Conservation (phyloP, 2,113 vertebrate species). For the Clupea harengus region DNA sequence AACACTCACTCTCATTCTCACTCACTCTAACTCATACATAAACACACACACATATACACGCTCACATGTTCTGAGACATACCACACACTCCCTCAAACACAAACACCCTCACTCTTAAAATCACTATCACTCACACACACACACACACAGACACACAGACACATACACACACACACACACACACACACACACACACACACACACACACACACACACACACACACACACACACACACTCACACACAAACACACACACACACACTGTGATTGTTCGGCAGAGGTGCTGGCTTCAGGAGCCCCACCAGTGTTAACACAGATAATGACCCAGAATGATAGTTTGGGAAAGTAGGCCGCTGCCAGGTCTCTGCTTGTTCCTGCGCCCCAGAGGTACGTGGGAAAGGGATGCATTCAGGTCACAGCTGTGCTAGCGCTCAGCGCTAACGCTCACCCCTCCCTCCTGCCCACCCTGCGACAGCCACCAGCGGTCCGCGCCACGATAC, state of each 20-base stretch:
- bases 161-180: conserved; percentile 36
- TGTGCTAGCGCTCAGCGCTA: conserved; percentile 40
- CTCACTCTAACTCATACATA: not conserved
- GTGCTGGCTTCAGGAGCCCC: conserved; percentile 67
- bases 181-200: conserved; percentile 1
- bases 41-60: conserved; percentile 8
- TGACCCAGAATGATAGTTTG: conserved; percentile 78
- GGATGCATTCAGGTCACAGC: conserved; percentile 55
- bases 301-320: conserved; percentile 82
- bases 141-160: conserved; percentile 10
- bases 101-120: too few species aligned
- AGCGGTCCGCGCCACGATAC: conserved; percentile 11
- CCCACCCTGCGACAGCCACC: conserved; percentile 18
- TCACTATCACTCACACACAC: too few species aligned
- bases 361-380: conserved; percentile 52
- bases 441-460: not conserved
- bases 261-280: conserved; percentile 69
- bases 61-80: too few species aligned
- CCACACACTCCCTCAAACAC: not conserved
- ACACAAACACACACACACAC: conserved; percentile 58
- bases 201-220: not conserved
- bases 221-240: conserved; percentile 17
- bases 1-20: too few species aligned
- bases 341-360: conserved; percentile 73
- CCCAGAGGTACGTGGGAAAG: conserved; percentile 52